These are phyloP conservation scores for Thecocarcelia acutangulata DNA, from an alignment of 2,888 invertebrate genomes.

Conservation along the genomic window DNA sequence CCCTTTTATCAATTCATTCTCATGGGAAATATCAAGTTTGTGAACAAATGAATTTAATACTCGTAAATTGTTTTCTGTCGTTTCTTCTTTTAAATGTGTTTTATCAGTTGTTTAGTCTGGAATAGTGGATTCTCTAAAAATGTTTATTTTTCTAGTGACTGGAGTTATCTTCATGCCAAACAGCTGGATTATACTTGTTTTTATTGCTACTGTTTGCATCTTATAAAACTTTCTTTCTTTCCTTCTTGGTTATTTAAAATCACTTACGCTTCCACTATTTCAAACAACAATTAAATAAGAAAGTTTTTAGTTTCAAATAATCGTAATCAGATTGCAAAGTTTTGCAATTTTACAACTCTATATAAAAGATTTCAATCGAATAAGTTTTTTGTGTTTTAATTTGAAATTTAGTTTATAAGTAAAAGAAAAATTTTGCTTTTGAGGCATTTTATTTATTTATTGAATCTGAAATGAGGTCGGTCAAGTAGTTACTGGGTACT, in stretches of 20 bases:
- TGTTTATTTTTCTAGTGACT: conserved; percentile 1
- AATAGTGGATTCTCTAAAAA: conserved; percentile 23
- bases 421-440: too few relatives aligned
- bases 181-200: conserved; percentile 30
- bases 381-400: background rate
- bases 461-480: too few relatives aligned
- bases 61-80: conserved; percentile 18
- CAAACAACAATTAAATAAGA: conserved; percentile 27
- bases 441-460: too few relatives aligned
- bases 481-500: too few relatives aligned
- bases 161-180: conserved; percentile 30
- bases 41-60: background rate
- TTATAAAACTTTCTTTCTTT: conserved; percentile 32
- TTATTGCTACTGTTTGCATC: conserved; percentile 2
- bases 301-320: background rate
- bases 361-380: conserved; percentile 21
- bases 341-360: background rate
- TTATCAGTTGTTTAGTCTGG: conserved; percentile 22
- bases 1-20: conserved; percentile 24
- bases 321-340: conserved; percentile 20
- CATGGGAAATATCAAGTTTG: conserved; percentile 18
- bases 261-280: conserved; percentile 28
- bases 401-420: background rate
- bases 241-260: background rate
- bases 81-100: background rate